These are phyloP conservation scores for Ephialtes manifestator DNA, from an alignment of 2,888 invertebrate genomes.

Conservation along the genomic window DNA sequence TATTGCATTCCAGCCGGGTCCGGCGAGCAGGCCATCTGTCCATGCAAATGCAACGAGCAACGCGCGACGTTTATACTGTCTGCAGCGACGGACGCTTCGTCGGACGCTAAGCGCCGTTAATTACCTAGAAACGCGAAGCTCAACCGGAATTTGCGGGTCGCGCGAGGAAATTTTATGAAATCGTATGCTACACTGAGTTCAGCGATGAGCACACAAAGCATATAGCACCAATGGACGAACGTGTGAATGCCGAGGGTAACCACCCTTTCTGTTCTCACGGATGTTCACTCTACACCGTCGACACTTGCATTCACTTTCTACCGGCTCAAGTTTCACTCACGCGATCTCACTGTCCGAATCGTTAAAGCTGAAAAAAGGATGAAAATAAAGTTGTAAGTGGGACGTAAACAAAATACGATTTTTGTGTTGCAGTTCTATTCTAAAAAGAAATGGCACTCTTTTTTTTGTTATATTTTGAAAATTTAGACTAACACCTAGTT, in stretches of 20 bases:
- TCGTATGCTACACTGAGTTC: neutral
- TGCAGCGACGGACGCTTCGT: slow-evolving; percentile 17
- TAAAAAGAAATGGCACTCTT: neutral
- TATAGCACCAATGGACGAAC: neutral
- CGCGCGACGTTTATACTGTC: slow-evolving; percentile 1
- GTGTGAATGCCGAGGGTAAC: neutral
- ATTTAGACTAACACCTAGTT: neutral
- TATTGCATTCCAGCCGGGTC: slow-evolving; percentile 78
- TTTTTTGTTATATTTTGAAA: neutral
- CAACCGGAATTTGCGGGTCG: slow-evolving; percentile 57
- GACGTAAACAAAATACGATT: neutral
- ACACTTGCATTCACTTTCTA: slow-evolving; percentile 29
- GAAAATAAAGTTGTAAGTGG: neutral
- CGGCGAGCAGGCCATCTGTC: slow-evolving; percentile 68
- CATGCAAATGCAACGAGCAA: slow-evolving; percentile 64
- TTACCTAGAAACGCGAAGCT: slow-evolving; percentile 74
- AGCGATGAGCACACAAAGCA: slow-evolving; percentile 7
- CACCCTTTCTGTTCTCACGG: slow-evolving; percentile 3
- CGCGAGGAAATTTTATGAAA: slow-evolving; percentile 56
- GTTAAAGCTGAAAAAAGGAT: neutral
- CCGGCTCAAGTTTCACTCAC: slow-evolving; percentile 32
- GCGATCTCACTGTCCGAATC: slow-evolving; percentile 15
- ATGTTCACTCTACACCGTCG: neutral
- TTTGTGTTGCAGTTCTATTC: neutral
- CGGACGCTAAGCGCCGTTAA: slow-evolving; percentile 73